Evolutionary conservation across 2,797 vertebrate genomes (phyloP), one percentile per base, ranked within the genome.

Genomic region (Sylvia borin): DNA sequence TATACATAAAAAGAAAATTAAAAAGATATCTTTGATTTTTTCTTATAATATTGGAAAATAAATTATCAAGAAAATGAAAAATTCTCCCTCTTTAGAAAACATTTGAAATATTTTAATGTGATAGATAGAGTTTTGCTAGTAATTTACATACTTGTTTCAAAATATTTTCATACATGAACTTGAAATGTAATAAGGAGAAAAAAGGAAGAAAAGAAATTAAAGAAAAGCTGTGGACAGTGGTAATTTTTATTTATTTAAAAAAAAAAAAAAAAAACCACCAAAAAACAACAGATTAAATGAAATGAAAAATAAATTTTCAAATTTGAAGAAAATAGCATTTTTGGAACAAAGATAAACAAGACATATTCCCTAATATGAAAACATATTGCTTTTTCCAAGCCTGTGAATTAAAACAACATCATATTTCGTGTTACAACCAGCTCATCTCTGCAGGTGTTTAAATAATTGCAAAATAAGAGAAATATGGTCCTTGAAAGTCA

Each of bases 391-490:
- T 91, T 75, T 72, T 78, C 54, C 27, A 89, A 34, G 34, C 32
- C 24, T 78, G 77, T 86, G 91, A 93, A 91, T 93, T 78, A 77
- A 83, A 92, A 51, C 8, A 64, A 55, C 25, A 73, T 92, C 57
- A 67, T 81, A 78, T 92, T 84, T 91, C 80, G 57, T 68, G 70
- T 78, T 84, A 27, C 58, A 90, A 90, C 79, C 10, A 92, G 73
- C 22, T 75, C 36, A 75, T 94, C 79, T 76, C 85, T 75, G 45
- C 70, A 92, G 58, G 50, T 90, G 50, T 81, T 90, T 86, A 92
- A 88, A 86, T 90, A 94, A 68, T 68, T 90, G 24, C 42, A 84
- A 85, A 83, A 81, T 80, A 77, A 70, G 25, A 67, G 18, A 93
- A 83, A 78, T 80, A 50, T 11, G 6, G 17, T 68, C 19, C 32